A percentile compares a stretch with the other conserved stretches of the same genome.
Conservation (phyloP, 2,888 invertebrate species). For the Tinea semifulvella region DNA sequence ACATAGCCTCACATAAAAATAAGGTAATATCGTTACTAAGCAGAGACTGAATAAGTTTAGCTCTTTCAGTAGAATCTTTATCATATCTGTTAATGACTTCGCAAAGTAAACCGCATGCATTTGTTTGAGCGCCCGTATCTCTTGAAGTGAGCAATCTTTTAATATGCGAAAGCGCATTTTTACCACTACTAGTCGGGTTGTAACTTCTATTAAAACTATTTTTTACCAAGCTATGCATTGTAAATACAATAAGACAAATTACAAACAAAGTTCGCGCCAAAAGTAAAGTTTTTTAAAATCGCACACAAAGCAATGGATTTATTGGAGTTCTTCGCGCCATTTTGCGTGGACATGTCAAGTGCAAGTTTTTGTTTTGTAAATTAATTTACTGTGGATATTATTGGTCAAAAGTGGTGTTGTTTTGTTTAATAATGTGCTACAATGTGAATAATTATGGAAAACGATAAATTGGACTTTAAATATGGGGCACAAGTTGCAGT, state of each 20-base stretch:
- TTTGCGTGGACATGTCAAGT: too few species aligned
- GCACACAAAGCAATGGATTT: too few species aligned
- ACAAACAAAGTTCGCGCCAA: too few species aligned
- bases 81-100: conserved; percentile 44
- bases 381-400: too few species aligned
- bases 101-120: conserved; percentile 48
- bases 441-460: too few species aligned
- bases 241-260: background rate
- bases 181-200: conserved; percentile 44
- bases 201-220: conserved; percentile 46
- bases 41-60: conserved; percentile 41
- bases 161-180: conserved; percentile 50
- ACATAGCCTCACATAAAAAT: conserved; percentile 53
- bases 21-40: conserved; percentile 51
- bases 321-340: too few species aligned
- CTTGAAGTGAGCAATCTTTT: conserved; percentile 50
- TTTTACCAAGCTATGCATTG: conserved; percentile 32
- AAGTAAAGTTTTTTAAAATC: too few species aligned
- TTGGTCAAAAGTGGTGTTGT: too few species aligned
- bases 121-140: conserved; percentile 44
- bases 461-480: too few species aligned
- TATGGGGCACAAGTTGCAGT: too few species aligned
- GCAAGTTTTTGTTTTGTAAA: too few species aligned
- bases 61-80: conserved; percentile 35
- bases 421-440: too few species aligned